Conservation (phyloP, 2,113 vertebrate species). For the Tiliqua scincoides region DNA sequence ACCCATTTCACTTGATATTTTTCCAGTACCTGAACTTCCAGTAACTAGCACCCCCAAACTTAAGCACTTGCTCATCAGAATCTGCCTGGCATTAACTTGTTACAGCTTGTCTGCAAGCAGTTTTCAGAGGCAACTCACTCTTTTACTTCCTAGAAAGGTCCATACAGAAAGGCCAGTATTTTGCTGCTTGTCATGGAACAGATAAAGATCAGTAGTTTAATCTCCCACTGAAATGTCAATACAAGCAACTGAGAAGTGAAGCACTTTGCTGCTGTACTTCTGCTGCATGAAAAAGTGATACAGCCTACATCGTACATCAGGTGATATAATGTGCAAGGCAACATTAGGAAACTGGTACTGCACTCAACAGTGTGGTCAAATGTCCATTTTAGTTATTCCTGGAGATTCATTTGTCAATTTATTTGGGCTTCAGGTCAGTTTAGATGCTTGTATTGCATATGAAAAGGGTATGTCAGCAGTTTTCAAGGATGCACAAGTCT, state of each 20-base stretch:
- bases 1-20: neutral
- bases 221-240: neutral
- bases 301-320: neutral
- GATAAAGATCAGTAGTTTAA: neutral
- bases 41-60: neutral
- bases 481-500: too few relatives aligned
- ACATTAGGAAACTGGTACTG: neutral
- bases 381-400: neutral
- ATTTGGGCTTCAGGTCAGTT: neutral
- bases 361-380: neutral
- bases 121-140: neutral
- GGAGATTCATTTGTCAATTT: neutral
- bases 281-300: neutral
- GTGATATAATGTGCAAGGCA: neutral
- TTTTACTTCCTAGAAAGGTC: neutral
- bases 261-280: neutral
- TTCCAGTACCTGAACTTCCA: neutral
- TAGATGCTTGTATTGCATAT: too few relatives aligned
- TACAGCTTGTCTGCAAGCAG: neutral
- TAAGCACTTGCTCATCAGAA: neutral
- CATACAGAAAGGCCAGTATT: neutral
- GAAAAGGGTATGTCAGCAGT: too few relatives aligned
- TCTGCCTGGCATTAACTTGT: neutral
- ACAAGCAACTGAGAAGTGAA: neutral
- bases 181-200: neutral